phyloP scores from a whole-genome alignment of 2,888 invertebrate genomes.

The Incurvaria masculella region DNA sequence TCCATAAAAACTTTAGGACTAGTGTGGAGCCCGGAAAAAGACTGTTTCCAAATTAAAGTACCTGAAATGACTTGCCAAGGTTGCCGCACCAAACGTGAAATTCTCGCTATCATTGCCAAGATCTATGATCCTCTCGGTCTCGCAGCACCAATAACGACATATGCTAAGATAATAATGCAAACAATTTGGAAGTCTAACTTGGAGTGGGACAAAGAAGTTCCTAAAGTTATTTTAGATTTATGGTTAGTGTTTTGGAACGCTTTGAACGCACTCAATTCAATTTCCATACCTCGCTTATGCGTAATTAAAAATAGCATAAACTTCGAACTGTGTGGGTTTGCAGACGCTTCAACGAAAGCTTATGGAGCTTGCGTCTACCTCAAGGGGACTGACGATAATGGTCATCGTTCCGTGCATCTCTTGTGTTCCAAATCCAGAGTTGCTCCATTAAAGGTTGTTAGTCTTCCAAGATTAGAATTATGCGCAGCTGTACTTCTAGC shows the following conservation, averaged over 20 bases:
- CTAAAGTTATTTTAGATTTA: constrained; percentile 11
- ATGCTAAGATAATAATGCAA: constrained; percentile 14
- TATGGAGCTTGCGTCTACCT: constrained; percentile 22
- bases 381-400: constrained; percentile 8
- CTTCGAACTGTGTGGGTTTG: constrained; percentile 12
- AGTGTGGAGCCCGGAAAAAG: constrained; percentile 10
- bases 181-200: constrained; percentile 15
- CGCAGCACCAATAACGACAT: constrained; percentile 11
- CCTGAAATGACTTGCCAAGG: neutral
- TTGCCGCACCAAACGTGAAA: constrained; percentile 9
- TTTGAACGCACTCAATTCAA: neutral
- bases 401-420: constrained; percentile 12
- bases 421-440: constrained; percentile 18
- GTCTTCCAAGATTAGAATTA: constrained; percentile 21
- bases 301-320: neutral
- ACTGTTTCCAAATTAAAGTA: constrained; percentile 4
- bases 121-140: constrained; percentile 18
- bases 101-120: constrained; percentile 15
- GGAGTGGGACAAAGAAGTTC: constrained; percentile 19
- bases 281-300: constrained; percentile 1
- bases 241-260: constrained; percentile 14
- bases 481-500: constrained; percentile 17
- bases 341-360: constrained; percentile 19
- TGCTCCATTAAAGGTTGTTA: constrained; percentile 18
- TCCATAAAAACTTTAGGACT: constrained; percentile 11